phyloP scores from a whole-genome alignment of 2,888 invertebrate genomes.

The Melinaea marsaeus region DNA sequence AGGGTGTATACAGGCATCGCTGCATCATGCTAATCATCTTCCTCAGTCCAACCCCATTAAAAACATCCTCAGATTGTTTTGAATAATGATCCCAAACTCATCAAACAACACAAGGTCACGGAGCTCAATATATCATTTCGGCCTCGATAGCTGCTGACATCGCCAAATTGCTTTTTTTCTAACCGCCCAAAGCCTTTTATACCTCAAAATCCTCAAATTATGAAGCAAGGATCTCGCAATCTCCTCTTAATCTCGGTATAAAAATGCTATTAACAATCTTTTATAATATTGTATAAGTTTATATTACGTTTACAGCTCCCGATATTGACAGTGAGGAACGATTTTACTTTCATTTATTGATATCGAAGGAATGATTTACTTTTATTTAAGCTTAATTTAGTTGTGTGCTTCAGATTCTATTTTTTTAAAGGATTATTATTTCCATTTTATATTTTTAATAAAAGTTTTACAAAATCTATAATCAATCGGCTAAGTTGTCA shows the following conservation, averaged over 20 bases:
- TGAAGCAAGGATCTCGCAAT: conserved; percentile 16
- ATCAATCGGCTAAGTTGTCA: no score
- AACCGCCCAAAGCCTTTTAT: conserved; percentile 25
- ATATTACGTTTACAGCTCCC: conserved; percentile 3
- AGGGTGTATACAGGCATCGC: background rate
- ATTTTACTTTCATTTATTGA: background rate
- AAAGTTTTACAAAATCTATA: no score
- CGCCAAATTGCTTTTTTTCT: conserved; percentile 35
- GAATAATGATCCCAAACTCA: conserved; percentile 15
- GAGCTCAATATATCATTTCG: conserved; percentile 34
- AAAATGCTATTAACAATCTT: background rate
- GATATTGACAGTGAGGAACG: background rate
- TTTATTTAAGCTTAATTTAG: no score
- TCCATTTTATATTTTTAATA: no score
- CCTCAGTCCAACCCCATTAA: background rate
- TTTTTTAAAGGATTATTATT: no score
- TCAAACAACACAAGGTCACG: conserved; percentile 17
- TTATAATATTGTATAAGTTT: background rate
- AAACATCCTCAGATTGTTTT: conserved; percentile 7
- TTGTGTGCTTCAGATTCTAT: no score
- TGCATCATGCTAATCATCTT: background rate
- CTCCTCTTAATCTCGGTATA: conserved; percentile 1
- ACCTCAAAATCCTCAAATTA: conserved; percentile 17
- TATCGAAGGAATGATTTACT: background rate
- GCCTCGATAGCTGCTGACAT: conserved; percentile 33